Base-by-base conservation (phyloP, 1,140 invertebrate genomes). In the Dysdera silvatica region DNA sequence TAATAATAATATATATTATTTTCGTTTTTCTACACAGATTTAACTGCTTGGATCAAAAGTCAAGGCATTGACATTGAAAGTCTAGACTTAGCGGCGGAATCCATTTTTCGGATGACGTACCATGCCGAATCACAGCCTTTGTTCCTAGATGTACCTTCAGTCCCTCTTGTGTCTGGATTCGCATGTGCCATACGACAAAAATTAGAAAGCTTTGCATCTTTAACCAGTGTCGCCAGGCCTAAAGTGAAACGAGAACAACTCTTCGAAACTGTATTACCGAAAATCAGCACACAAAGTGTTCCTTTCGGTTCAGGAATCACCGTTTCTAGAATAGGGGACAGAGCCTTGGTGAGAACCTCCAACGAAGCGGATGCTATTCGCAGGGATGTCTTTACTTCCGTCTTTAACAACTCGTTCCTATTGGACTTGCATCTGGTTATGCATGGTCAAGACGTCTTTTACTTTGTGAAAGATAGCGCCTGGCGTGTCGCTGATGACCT, bases 391-490 rank as follows among this genome's bases (percentile, higher is more conserved):
- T 88, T 95, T 0, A 91, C 88, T 0, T 91, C 91, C 0, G 89
- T 96, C 7, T 89, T 97, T 71, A 96, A 97, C 74, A 89, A 89
- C 70, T 94, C 92, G 0, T 87, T 86, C 73, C 88, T 95, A 78
- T 74, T 96, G n/a, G 89, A 94, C 63, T 77, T 95, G 0, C 88
- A 91, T 75, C 92, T 94, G 70, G 91, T 86, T 67, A 90, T 92
- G 37, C 89, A 93, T 70, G 89, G 75, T 83, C 92, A 78, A 68
- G 92, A 95, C 70, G 86, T 92, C 0, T 94, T 95, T 77, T 95
- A 95, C 72, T 95, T 97, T 76, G 88, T 96, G 1, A 96, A 96
- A 75, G 88, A 91, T 69, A 69, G 72, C 41, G 66, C 69, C 10
- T 66, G 72, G 29, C 57, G 72, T 51, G 73, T 73, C 1, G 92